phyloP scores from a whole-genome alignment of 2,113 vertebrate genomes.

The Malaclemys terrapin region DNA sequence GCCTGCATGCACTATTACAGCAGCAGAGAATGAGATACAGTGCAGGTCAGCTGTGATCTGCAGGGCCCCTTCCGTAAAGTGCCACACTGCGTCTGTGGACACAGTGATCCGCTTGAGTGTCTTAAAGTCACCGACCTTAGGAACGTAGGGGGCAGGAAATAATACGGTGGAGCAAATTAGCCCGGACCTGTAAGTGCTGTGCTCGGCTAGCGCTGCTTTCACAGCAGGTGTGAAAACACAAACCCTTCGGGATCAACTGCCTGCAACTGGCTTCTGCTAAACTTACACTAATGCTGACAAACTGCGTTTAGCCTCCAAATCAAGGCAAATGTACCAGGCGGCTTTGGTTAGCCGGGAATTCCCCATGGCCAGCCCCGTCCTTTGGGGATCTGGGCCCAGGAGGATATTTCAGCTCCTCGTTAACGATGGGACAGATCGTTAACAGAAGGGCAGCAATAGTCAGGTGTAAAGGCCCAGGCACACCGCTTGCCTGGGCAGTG shows the following conservation, averaged over 20 bases:
- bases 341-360: not conserved
- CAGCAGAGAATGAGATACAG: not conserved
- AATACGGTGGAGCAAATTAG: accelerated
- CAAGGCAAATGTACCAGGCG: not conserved
- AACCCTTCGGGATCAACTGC: not conserved
- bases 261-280: not conserved
- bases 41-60: not conserved
- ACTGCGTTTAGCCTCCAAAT: not conserved
- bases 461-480: not conserved
- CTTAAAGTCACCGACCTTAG: not conserved
- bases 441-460: not conserved
- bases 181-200: accelerated
- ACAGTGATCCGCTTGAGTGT: not conserved
- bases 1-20: accelerated
- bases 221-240: not conserved
- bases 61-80: not conserved
- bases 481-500: not conserved
- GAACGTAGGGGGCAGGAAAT: not conserved
- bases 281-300: not conserved
- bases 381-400: not conserved
- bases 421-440: not conserved
- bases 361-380: not conserved
- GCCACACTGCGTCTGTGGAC: not conserved
- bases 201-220: not conserved
- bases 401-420: not conserved